Base-by-base conservation (phyloP, 1,140 invertebrate genomes). In the Myzus persicae region DNA sequence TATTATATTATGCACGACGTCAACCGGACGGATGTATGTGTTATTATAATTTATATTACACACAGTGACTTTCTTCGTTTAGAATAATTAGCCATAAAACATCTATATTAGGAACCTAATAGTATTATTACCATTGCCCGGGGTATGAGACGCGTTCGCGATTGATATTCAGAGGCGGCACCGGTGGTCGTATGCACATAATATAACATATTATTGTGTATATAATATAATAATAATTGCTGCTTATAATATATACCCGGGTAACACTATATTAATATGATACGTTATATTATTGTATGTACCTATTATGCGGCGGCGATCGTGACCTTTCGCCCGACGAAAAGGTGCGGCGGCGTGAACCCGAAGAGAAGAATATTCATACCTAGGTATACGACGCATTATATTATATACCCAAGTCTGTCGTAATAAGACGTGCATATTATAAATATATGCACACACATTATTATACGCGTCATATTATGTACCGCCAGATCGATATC, bases 251-350 rank as follows among this genome's bases (percentile, higher is more conserved):
- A n/a, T 76, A 76, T 76, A 76, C 31, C 14, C n/a, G n/a, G n/a
- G n/a, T 20, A 7, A 76, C 36, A 59, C 11, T 31, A 59, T 31
- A 31, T 31, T 31, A 14, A 59, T 31, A 18, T n/a, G 59, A 76
- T n/a, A 76, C 59, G n/a, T 76, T n/a, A 36, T 76, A 76, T 76
- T 76, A 67, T 67, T 67, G 36, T n/a, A n/a, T n/a, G n/a, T 76
- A n/a, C 36, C 31, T n/a, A 18, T n/a, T 76, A 18, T 76, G 59
- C 59, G 26, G 59, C 59, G 31, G 14, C 59, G 59, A 36, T 76
- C 59, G 59, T n/a, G 59, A 76, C 59, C 31, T 76, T 76, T 76
- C 59, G 3, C 59, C 59, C 59, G 59, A n/a, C 59, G 31, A 31
- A 76, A 76, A 76, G 59, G 59, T 67, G 59, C 59, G 59, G 31